These are phyloP conservation scores for Ceratosolen fusciceps DNA, from an alignment of 1,140 invertebrate genomes.

Conservation along the genomic window DNA sequence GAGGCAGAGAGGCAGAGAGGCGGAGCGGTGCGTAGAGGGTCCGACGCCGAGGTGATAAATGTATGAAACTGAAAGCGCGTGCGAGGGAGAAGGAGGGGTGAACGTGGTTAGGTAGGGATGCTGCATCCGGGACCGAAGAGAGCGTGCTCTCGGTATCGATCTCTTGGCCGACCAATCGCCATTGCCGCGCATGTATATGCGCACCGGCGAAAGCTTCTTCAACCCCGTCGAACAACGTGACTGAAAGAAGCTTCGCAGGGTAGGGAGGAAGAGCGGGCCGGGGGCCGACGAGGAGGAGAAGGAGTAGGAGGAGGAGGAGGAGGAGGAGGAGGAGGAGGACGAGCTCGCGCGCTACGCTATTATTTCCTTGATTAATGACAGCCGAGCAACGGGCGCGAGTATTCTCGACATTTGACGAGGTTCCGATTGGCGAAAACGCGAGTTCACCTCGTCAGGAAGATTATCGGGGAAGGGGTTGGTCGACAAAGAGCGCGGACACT, in stretches of 20 bases:
- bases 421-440: no score
- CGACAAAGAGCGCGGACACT: no score
- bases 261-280: constrained; percentile 40
- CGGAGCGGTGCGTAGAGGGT: no score
- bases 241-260: neutral
- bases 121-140: constrained; percentile 62
- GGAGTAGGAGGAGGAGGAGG: neutral
- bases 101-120: no score
- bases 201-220: constrained; percentile 49
- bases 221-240: neutral
- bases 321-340: constrained; percentile 30
- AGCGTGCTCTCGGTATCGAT: constrained; percentile 61
- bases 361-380: no score
- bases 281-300: constrained; percentile 48
- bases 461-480: no score
- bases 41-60: neutral
- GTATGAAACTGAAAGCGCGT: neutral
- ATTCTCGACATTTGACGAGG: no score
- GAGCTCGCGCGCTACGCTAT: no score
- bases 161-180: constrained; percentile 57
- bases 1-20: no score
- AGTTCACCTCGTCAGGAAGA: no score
- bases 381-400: no score
- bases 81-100: constrained; percentile 15
- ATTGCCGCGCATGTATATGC: constrained; percentile 51